These are phyloP conservation scores for Spea multiplicata DNA, from an alignment of 2,113 vertebrate genomes.

Conservation along the genomic window DNA sequence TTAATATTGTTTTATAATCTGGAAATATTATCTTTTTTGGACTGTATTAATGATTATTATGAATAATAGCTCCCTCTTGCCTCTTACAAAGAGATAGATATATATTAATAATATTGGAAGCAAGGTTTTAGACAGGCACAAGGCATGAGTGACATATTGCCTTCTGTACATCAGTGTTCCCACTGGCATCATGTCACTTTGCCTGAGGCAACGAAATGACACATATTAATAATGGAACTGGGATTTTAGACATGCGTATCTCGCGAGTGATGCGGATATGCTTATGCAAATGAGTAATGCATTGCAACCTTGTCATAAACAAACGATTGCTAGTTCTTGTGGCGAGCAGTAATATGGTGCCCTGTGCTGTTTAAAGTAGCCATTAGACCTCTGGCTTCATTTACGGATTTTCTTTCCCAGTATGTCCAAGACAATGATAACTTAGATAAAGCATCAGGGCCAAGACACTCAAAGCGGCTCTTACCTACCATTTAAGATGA, in stretches of 20 bases:
- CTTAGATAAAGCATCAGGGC: no score
- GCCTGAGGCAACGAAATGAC: background rate
- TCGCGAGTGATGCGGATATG: background rate
- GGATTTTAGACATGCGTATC: background rate
- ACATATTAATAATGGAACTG: background rate
- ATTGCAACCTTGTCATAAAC: background rate
- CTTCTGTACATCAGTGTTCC: background rate
- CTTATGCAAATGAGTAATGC: background rate
- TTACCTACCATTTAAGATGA: no score
- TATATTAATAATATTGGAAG: background rate
- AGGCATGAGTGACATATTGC: background rate
- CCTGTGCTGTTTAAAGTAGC: background rate
- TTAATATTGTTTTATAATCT: no score
- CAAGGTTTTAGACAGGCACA: background rate
- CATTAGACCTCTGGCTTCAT: background rate
- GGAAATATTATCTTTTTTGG: no score
- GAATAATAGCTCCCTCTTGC: no score
- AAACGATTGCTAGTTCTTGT: background rate
- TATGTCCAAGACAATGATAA: no score
- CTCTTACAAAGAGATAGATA: no score
- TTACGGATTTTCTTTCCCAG: no score
- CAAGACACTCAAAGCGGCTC: no score
- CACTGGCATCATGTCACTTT: background rate
- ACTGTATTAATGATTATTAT: no score
- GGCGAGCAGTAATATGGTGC: background rate